Conservation (phyloP, 2,888 invertebrate genomes). For the Leuctra nigra region DNA sequence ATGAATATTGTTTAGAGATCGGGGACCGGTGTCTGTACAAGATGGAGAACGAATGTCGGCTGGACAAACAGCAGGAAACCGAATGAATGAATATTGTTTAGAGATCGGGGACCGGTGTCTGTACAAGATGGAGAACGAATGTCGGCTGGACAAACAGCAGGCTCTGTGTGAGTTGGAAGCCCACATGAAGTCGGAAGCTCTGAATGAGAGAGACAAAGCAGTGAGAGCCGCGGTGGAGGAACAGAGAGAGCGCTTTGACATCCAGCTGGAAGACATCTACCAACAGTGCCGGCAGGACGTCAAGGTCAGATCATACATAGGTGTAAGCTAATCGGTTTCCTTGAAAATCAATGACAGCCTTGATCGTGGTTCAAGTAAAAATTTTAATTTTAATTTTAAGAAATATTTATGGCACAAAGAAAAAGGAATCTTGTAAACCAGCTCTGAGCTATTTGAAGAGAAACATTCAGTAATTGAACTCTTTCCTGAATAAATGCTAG, state of each 20-base stretch:
- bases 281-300: neutral
- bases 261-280: constrained; percentile 1
- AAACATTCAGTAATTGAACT: too few species aligned
- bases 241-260: constrained; percentile 9
- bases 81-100: too few species aligned
- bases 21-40: constrained; percentile 2
- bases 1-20: constrained; percentile 13
- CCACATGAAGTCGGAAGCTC: neutral
- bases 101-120: constrained; percentile 5
- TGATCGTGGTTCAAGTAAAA: too few species aligned
- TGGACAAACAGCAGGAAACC: too few species aligned
- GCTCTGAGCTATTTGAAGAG: too few species aligned
- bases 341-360: too few species aligned
- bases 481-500: too few species aligned
- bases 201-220: neutral
- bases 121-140: constrained; percentile 16
- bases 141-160: neutral
- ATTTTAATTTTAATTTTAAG: too few species aligned
- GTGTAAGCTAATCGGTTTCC: too few species aligned
- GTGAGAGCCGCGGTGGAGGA: neutral
- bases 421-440: too few species aligned
- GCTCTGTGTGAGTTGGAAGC: neutral
- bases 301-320: constrained; percentile 6
- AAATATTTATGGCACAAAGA: too few species aligned
- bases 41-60: constrained; percentile 15